Evolutionary conservation across 2,113 vertebrate genomes (phyloP).

Genomic region (Sminthopsis crassicaudata): DNA sequence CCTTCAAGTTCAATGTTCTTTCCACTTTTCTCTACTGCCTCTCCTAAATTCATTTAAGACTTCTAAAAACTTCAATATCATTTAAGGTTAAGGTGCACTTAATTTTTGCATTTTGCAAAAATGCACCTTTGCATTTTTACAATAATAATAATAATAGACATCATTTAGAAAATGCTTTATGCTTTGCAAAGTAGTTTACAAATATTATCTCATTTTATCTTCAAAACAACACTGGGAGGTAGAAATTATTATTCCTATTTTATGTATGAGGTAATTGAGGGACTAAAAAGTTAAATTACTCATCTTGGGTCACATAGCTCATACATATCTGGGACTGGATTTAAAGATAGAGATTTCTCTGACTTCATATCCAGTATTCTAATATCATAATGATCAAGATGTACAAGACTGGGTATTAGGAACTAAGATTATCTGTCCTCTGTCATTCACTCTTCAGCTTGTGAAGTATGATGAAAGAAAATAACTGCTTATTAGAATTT

Average conservation of each 20-base stretch:
- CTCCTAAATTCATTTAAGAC: not conserved
- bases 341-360: not conserved
- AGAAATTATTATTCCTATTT: not conserved
- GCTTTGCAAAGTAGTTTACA: not conserved
- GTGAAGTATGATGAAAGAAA: conserved; percentile 29
- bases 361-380: not conserved
- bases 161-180: not conserved
- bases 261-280: not conserved
- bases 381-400: not conserved
- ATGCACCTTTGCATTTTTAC: not conserved
- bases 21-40: not conserved
- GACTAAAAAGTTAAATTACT: not conserved
- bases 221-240: not conserved
- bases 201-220: not conserved
- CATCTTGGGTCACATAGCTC: not conserved
- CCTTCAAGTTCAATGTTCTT: not conserved
- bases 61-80: not conserved
- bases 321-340: not conserved
- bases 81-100: not conserved
- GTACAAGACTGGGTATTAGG: not conserved
- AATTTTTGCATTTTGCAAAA: too few species aligned
- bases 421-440: conserved; percentile 34
- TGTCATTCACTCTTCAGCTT: not conserved
- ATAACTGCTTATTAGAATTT: not conserved
- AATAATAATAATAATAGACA: conserved; percentile 15